These are phyloP conservation scores for Gallinago paraguaiae DNA, from an alignment of 2,113 vertebrate species.

Conservation along the genomic window DNA sequence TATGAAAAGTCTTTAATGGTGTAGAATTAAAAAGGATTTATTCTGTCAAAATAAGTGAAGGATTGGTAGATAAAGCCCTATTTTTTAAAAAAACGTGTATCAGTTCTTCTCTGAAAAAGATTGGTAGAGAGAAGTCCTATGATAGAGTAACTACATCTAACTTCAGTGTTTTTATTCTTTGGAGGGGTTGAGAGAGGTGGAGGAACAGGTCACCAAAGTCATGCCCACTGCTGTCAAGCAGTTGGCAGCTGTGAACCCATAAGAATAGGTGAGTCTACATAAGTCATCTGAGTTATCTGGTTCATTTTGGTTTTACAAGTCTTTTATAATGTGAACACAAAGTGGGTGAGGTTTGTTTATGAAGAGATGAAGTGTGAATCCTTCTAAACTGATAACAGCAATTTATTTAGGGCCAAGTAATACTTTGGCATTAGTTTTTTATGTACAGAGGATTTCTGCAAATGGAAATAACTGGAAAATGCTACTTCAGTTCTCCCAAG, in stretches of 20 bases:
- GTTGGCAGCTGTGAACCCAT: accelerated
- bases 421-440: neutral
- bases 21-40: neutral
- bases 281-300: neutral
- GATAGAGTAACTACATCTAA: neutral
- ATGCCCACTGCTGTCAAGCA: neutral
- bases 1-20: neutral
- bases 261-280: neutral
- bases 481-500: constrained; percentile 56
- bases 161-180: neutral
- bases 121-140: neutral
- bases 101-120: neutral
- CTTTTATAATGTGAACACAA: neutral
- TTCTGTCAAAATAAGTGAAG: neutral
- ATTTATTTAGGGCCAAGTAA: neutral
- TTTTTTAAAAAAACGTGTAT: neutral
- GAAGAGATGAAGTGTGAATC: neutral
- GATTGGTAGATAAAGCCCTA: neutral
- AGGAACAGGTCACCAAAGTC: neutral
- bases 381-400: neutral
- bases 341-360: neutral
- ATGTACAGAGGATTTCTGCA: constrained; percentile 19
- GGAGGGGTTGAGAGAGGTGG: neutral
- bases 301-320: neutral
- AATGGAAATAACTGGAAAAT: constrained; percentile 52